Percentiles rank a stretch among this genome's conserved stretches.
Conservation (phyloP, 2,113 vertebrate genomes). For the Entelurus aequoreus region DNA sequence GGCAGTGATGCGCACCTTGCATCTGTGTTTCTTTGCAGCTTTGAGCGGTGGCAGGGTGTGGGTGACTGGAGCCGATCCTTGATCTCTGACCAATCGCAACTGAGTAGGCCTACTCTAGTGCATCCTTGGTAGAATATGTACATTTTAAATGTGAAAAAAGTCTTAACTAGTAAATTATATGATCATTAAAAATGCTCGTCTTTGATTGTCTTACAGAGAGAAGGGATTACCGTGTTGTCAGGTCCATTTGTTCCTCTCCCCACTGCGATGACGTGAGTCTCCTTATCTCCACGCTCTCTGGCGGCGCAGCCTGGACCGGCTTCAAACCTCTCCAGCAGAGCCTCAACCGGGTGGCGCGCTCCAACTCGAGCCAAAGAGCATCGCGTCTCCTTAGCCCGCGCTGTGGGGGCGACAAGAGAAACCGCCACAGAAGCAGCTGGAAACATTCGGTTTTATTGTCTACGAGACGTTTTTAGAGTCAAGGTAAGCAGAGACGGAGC, state of each 20-base stretch:
- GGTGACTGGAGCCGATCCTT: too few relatives aligned
- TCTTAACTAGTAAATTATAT: too few relatives aligned
- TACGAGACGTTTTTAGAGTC: background rate
- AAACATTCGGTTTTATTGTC: too few relatives aligned
- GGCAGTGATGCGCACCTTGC: too few relatives aligned
- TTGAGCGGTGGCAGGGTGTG: too few relatives aligned
- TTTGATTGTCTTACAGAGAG: background rate
- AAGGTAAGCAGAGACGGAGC: background rate
- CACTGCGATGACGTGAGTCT: conserved; percentile 71
- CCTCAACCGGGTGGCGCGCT: conserved; percentile 62
- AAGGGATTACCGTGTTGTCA: conserved; percentile 41
- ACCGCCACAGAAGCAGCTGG: background rate
- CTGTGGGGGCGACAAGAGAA: conserved; percentile 29
- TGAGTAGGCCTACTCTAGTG: too few relatives aligned
- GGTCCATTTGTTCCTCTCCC: conserved; percentile 33
- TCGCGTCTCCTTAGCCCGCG: conserved; percentile 14
- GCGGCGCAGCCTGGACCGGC: conserved; percentile 66
- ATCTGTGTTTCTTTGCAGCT: too few relatives aligned
- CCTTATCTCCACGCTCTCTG: conserved; percentile 55
- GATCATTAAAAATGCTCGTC: too few relatives aligned
- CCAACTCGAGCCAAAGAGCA: conserved; percentile 49
- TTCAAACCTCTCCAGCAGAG: conserved; percentile 66
- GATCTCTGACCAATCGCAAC: too few relatives aligned
- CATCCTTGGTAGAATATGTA: too few relatives aligned
- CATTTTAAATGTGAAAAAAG: too few relatives aligned